Evolutionary conservation across 2,113 vertebrate species (phyloP).

Genomic region (Gnathonemus longibarbis): DNA sequence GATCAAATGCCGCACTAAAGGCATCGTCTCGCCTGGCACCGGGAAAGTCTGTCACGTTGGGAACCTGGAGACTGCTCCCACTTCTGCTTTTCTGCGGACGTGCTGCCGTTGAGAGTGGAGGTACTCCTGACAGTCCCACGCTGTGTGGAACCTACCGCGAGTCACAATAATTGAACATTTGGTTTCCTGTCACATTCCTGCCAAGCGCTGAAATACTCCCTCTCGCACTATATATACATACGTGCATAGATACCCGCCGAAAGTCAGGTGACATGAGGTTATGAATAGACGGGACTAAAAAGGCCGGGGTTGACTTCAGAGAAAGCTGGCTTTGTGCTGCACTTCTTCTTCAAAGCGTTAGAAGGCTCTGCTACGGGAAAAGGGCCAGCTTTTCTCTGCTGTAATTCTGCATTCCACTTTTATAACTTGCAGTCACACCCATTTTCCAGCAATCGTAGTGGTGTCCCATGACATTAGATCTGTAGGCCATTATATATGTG

Average conservation of each 20-base stretch:
- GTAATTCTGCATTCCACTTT: background rate
- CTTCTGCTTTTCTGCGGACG: background rate
- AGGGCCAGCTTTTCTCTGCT: background rate
- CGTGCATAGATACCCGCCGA: background rate
- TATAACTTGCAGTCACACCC: background rate
- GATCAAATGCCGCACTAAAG: slow-evolving; percentile 37
- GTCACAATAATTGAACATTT: slow-evolving; percentile 19
- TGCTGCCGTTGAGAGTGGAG: background rate
- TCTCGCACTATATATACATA: background rate
- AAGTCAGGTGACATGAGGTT: background rate
- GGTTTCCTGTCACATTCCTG: background rate
- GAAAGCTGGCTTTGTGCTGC: background rate
- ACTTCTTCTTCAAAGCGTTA: background rate
- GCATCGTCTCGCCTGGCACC: slow-evolving; percentile 21
- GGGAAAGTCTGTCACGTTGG: background rate
- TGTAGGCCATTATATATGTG: background rate
- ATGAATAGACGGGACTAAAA: background rate
- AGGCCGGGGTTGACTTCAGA: background rate
- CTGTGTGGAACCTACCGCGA: slow-evolving; percentile 28
- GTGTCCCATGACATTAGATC: background rate
- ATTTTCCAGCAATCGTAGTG: background rate
- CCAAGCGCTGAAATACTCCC: background rate
- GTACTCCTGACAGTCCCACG: slow-evolving; percentile 14
- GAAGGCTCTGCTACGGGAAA: background rate
- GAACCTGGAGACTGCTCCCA: background rate